These are phyloP conservation scores for Sphaerodactylus townsendi DNA, from an alignment of 2,113 vertebrate genomes.

Conservation along the genomic window DNA sequence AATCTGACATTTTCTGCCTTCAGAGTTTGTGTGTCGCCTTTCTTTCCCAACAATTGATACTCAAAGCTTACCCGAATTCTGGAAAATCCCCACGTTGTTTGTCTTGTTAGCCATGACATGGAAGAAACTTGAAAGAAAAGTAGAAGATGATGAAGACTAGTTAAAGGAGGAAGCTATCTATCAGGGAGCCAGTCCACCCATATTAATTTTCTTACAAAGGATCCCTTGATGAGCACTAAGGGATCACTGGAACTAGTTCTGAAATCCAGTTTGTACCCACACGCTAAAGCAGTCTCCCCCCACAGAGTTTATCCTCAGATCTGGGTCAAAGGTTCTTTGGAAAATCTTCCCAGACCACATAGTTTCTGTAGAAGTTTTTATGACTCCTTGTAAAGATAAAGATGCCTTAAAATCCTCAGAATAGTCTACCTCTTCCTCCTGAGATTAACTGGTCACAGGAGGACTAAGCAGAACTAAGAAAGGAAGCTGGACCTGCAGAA, in stretches of 20 bases:
- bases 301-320: neutral
- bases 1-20: neutral
- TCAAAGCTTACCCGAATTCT: neutral
- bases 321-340: neutral
- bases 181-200: too few relatives aligned
- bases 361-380: neutral
- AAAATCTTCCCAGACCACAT: too few relatives aligned
- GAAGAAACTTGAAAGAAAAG: neutral
- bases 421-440: neutral
- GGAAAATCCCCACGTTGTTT: too few relatives aligned
- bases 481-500: neutral
- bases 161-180: neutral
- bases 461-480: neutral
- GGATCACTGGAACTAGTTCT: too few relatives aligned
- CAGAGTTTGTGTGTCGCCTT: neutral
- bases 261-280: too few relatives aligned
- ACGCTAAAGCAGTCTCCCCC: neutral
- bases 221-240: neutral
- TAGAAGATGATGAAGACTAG: neutral
- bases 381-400: slow-evolving; percentile 2
- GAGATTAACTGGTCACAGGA: neutral
- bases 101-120: too few relatives aligned
- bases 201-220: neutral
- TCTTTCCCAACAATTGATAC: neutral
- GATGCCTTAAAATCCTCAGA: neutral